Percentiles rank a stretch among this genome's conserved stretches.
phyloP scores from a whole-genome alignment of 2,797 vertebrate species.

The Pseudochromis fuscus region DNA sequence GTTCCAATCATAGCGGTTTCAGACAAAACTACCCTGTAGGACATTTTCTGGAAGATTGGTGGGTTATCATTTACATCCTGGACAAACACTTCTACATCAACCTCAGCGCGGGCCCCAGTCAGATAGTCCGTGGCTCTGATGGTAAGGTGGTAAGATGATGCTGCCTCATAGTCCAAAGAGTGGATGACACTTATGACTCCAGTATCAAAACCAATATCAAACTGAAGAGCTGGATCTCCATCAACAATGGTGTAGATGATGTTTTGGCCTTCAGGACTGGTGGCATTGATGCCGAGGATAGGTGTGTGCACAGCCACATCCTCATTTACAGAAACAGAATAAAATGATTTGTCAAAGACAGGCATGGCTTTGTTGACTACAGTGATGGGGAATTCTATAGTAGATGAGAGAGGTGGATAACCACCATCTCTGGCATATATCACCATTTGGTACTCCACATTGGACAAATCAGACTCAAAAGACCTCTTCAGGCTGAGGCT shows the following conservation, averaged over 20 bases:
- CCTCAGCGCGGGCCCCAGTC: slow-evolving; percentile 94
- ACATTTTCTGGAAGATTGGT: slow-evolving; percentile 90
- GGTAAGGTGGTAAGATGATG: slow-evolving; percentile 88
- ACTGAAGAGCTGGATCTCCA: slow-evolving; percentile 92
- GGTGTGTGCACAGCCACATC: slow-evolving; percentile 91
- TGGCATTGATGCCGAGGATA: slow-evolving; percentile 94
- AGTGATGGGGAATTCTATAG: slow-evolving; percentile 92
- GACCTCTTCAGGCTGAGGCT: slow-evolving; percentile 90
- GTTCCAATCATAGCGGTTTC: slow-evolving; percentile 97
- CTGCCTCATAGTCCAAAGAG: slow-evolving; percentile 91
- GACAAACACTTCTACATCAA: slow-evolving; percentile 91
- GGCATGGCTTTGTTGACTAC: slow-evolving; percentile 99
- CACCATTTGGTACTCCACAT: slow-evolving; percentile 92
- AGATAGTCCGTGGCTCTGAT: slow-evolving; percentile 95
- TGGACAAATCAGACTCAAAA: slow-evolving; percentile 96
- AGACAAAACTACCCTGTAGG: slow-evolving; percentile 91
- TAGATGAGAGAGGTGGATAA: slow-evolving; percentile 89
- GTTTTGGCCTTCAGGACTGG: slow-evolving; percentile 95
- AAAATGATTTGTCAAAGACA: slow-evolving; percentile 96
- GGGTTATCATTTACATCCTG: slow-evolving; percentile 95
- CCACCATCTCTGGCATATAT: slow-evolving; percentile 93
- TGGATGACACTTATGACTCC: slow-evolving; percentile 94
- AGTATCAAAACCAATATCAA: slow-evolving; percentile 96
- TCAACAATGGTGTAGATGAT: slow-evolving; percentile 98
- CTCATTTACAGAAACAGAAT: slow-evolving; percentile 91